These are phyloP conservation scores for Psittacara wagleri DNA, from an alignment of 2,113 vertebrate genomes.

Conservation along the genomic window DNA sequence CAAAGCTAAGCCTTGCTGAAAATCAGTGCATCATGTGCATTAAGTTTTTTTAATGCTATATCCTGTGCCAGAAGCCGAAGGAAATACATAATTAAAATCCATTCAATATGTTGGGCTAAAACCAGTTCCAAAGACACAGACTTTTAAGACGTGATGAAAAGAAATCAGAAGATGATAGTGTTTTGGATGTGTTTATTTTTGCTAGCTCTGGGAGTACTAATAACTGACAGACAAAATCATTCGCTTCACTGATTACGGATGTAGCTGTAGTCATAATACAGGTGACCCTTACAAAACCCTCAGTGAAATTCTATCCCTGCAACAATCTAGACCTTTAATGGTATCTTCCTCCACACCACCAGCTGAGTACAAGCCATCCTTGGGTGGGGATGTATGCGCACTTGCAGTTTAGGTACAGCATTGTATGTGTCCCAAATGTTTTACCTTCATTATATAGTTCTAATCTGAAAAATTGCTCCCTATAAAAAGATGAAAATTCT, in stretches of 20 bases:
- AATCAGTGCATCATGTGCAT: background rate
- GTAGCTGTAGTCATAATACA: background rate
- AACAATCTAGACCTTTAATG: background rate
- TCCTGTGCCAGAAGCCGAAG: background rate
- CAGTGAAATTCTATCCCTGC: background rate
- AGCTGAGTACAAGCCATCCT: background rate
- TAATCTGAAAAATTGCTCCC: background rate
- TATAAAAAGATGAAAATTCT: background rate
- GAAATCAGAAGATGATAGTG: background rate
- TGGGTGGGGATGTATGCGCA: no score
- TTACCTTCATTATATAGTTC: background rate
- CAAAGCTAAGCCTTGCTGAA: background rate
- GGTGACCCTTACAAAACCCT: background rate
- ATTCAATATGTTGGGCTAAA: background rate
- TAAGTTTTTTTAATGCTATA: background rate
- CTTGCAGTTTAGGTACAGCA: background rate
- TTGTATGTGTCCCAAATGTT: background rate
- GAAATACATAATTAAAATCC: background rate
- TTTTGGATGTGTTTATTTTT: slow-evolving; percentile 35
- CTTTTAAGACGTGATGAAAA: background rate
- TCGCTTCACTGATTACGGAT: background rate
- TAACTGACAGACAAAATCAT: background rate
- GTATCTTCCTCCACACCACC: background rate
- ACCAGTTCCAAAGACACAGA: background rate
- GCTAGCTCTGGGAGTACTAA: background rate